Percentiles rank a stretch among this genome's conserved stretches.
Evolutionary conservation across 2,888 invertebrate genomes (phyloP).

Genomic region (Scelioninae gen. 1): DNA sequence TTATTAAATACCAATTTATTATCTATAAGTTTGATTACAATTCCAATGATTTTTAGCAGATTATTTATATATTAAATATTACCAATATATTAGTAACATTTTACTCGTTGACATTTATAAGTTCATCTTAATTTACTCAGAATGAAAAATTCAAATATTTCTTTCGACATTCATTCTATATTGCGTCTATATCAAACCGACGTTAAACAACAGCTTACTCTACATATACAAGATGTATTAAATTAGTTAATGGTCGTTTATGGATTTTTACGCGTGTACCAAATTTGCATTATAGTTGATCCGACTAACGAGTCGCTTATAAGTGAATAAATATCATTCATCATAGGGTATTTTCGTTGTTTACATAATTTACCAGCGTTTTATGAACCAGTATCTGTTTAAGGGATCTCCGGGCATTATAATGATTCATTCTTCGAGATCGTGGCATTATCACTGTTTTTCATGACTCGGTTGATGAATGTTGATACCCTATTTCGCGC

Average conservation of each 20-base stretch:
- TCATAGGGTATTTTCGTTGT: constrained; percentile 60
- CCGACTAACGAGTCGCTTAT: constrained; percentile 60
- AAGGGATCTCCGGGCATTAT: constrained; percentile 60
- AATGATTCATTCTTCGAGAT: constrained; percentile 69
- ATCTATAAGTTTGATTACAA: too few relatives aligned
- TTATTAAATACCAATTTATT: too few relatives aligned
- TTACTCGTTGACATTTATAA: too few relatives aligned
- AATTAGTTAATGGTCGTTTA: constrained; percentile 52
- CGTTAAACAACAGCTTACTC: neutral
- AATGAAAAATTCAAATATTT: too few relatives aligned
- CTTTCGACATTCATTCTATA: too few relatives aligned
- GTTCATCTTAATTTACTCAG: too few relatives aligned
- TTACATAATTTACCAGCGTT: constrained; percentile 58
- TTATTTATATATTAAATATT: too few relatives aligned
- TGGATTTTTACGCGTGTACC: constrained; percentile 52
- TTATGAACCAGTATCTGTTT: constrained; percentile 63
- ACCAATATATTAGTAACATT: too few relatives aligned
- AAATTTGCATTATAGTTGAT: constrained; percentile 61
- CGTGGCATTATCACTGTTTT: constrained; percentile 66
- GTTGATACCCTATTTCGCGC: constrained; percentile 66
- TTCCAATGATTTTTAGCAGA: too few relatives aligned
- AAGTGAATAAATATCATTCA: constrained; percentile 64
- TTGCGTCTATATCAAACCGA: too few relatives aligned
- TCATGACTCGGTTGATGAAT: constrained; percentile 62
- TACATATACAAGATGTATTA: constrained; percentile 21